These are phyloP conservation scores for Chionodraco myersi DNA, from an alignment of 2,113 vertebrate species.

Conservation along the genomic window DNA sequence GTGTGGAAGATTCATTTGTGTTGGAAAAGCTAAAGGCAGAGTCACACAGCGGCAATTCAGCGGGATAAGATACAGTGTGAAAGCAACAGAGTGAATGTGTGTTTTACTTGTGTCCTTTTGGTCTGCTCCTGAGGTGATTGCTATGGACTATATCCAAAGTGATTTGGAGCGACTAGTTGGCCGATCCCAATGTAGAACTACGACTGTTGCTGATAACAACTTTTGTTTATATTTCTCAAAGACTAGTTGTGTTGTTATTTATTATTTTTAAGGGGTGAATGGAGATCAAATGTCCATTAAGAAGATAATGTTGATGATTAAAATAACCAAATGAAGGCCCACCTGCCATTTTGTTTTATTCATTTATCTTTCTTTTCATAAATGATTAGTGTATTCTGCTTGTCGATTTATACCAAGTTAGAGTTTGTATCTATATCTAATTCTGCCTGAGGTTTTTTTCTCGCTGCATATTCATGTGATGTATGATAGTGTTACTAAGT, in stretches of 20 bases:
- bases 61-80: conserved; percentile 2
- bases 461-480: no score
- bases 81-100: conserved; percentile 4
- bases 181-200: neutral
- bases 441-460: no score
- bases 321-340: no score
- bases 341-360: no score
- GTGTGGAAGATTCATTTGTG: conserved; percentile 41
- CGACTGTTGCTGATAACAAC: no score
- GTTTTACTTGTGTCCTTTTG: neutral
- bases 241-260: neutral
- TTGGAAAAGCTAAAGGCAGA: neutral
- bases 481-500: no score
- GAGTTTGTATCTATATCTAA: no score
- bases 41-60: neutral
- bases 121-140: conserved; percentile 7
- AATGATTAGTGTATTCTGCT: no score
- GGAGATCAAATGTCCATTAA: neutral
- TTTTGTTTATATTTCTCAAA: neutral
- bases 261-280: neutral
- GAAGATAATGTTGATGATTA: no score
- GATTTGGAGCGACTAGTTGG: conserved; percentile 14
- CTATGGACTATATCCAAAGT: conserved; percentile 29
- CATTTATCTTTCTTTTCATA: no score
- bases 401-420: no score